A percentile compares a stretch with the other conserved stretches of the same genome.
Evolutionary conservation across 2,113 vertebrate species (phyloP).

Genomic region (Smithornis capensis): DNA sequence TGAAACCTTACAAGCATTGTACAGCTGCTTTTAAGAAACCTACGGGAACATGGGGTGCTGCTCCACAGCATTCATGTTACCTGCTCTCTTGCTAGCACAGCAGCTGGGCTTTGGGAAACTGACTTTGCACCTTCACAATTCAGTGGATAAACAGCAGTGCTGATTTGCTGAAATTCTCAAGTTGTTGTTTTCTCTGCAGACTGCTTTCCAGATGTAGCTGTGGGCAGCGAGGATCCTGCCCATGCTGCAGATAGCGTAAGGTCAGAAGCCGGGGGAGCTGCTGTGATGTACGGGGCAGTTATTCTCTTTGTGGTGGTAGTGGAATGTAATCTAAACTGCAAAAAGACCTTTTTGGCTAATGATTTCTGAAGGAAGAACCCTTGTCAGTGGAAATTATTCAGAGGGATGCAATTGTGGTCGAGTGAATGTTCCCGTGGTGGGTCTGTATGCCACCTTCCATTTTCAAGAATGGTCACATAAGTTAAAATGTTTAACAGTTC

Average conservation of each 20-base stretch:
- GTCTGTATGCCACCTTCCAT: not conserved
- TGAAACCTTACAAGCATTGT: not conserved
- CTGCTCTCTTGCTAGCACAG: accelerated
- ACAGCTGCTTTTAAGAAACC: not conserved
- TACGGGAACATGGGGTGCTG: accelerated
- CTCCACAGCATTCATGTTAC: accelerated
- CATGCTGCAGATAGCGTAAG: not conserved
- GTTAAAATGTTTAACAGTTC: not conserved
- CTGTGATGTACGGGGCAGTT: not conserved
- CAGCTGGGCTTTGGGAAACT: not conserved
- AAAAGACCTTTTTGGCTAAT: not conserved
- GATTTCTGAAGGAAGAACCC: not conserved
- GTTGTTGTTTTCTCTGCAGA: not conserved
- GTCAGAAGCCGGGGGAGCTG: not conserved
- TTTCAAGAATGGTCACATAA: not conserved
- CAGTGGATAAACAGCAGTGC: not conserved
- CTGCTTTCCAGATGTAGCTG: not conserved
- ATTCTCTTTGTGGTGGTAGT: not conserved
- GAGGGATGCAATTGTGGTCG: not conserved
- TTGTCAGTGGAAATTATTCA: not conserved
- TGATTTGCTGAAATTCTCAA: not conserved
- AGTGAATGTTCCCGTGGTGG: not conserved
- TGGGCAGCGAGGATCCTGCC: not conserved
- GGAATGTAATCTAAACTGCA: not conserved
- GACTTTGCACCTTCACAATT: not conserved